Base-by-base conservation (phyloP, 1,140 invertebrate genomes). In the Trichogramma pretiosum region DNA sequence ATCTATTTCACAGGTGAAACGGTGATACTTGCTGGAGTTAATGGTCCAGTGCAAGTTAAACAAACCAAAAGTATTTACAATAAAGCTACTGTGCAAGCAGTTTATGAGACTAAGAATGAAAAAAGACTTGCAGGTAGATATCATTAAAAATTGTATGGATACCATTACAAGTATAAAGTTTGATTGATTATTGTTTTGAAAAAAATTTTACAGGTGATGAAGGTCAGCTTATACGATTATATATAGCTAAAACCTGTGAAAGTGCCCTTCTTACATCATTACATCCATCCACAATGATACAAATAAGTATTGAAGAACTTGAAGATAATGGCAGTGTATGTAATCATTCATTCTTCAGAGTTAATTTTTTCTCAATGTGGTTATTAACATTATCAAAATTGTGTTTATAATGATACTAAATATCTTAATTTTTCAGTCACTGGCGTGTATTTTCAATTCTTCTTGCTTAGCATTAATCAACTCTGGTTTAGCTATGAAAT, bases 21-120 rank as follows among this genome's bases (percentile, higher is more conserved):
- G 22, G 77, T 83, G 33, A 77, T 86, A 1, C 66, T 88, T 21
- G 82, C 80, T 32, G 83, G 83, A 48, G 75, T 92, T 17, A 87
- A 92, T 74, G 91, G 91, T 0, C 90, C 91, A 1, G 67, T 83
- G 9, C 89, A 93, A 70, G 80, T 83, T 4, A 88, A 82, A 65
- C 68, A 79, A 38, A 77, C 81, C 37, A 90, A 85, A 70, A 80
- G 89, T 55, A 74, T 82, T 43, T 80, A 86, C 43, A 86, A 91
- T 47, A 86, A 82, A 70, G 81, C 85, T 7, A 79, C 74, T 30
- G 62, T 93, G 9, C 89, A 93, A 68, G 83, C 87, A 34, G 70
- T 80, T 19, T 93, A 83, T 59, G 79, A n/a, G n/a, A n/a, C n/a
- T n/a, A n/a, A n/a, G n/a, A n/a, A n/a, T n/a, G n/a, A n/a, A 66